Percentiles rank a stretch among this genome's conserved stretches.
These are phyloP conservation scores for Xylocopa sonorina DNA, from an alignment of 1,140 invertebrate species.

Conservation along the genomic window DNA sequence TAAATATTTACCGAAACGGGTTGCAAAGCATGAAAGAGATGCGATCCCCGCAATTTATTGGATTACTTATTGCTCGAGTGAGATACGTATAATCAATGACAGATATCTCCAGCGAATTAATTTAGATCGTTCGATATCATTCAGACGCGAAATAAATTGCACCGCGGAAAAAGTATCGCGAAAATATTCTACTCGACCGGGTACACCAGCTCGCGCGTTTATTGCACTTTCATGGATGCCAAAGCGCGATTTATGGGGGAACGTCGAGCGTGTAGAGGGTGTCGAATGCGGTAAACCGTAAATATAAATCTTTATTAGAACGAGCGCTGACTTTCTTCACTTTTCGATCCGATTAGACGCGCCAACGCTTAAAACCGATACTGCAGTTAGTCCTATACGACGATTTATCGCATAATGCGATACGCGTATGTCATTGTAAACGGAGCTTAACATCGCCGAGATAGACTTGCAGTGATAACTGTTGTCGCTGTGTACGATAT, in stretches of 20 bases:
- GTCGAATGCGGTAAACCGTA: no score
- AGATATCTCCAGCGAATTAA: neutral
- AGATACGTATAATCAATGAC: conserved; percentile 1
- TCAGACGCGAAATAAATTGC: neutral
- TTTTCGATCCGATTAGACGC: no score
- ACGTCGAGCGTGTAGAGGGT: no score
- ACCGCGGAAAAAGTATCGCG: neutral
- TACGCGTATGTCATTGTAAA: conserved; percentile 6
- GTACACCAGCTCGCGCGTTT: neutral
- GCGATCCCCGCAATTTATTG: neutral
- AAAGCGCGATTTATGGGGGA: neutral
- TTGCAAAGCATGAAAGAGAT: neutral
- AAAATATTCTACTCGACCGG: neutral
- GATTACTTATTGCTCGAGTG: neutral
- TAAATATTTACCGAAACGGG: no score
- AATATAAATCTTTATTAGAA: no score
- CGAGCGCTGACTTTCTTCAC: neutral
- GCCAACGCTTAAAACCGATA: no score
- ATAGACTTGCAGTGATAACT: conserved; percentile 51
- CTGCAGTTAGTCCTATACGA: neutral
- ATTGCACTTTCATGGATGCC: neutral
- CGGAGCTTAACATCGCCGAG: conserved; percentile 22
- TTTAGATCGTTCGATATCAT: neutral
- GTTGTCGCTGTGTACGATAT: conserved; percentile 26
- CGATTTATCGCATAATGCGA: neutral